Conservation (phyloP, 2,797 vertebrate genomes). For the Cynopterus sphinx region DNA sequence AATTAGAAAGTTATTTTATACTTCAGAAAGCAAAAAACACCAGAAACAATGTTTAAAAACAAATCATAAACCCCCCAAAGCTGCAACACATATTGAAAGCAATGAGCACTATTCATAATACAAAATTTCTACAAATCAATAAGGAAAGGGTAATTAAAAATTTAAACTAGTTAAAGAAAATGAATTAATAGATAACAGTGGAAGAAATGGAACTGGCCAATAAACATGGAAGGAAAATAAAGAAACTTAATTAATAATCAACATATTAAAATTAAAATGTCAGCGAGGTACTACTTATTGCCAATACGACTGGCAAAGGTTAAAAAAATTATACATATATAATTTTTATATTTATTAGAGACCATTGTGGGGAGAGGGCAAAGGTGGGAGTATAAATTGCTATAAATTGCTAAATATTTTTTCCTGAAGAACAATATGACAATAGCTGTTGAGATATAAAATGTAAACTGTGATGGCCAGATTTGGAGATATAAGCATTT, state of each 20-base stretch:
- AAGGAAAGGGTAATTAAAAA: slow-evolving; percentile 34
- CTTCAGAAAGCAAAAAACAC: slow-evolving; percentile 34
- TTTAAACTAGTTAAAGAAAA: neutral
- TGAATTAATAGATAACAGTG: neutral
- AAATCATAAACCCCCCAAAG: neutral
- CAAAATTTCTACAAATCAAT: neutral
- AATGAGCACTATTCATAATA: neutral
- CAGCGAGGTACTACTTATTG: neutral
- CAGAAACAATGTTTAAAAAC: neutral
- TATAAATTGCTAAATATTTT: neutral
- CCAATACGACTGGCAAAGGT: neutral
- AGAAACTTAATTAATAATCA: neutral
- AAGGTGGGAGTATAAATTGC: neutral
- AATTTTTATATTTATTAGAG: too few species aligned
- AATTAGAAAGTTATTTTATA: slow-evolving; percentile 15
- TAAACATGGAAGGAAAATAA: neutral
- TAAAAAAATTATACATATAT: neutral
- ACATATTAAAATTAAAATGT: neutral
- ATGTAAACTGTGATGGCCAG: neutral
- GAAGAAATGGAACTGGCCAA: neutral
- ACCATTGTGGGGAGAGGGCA: neutral
- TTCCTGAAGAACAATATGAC: neutral
- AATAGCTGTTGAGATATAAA: neutral
- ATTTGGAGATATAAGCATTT: neutral
- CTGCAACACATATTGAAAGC: neutral